These are phyloP conservation scores for Cynodonichthys magdalenae DNA, from an alignment of 2,797 vertebrate genomes.

Conservation along the genomic window DNA sequence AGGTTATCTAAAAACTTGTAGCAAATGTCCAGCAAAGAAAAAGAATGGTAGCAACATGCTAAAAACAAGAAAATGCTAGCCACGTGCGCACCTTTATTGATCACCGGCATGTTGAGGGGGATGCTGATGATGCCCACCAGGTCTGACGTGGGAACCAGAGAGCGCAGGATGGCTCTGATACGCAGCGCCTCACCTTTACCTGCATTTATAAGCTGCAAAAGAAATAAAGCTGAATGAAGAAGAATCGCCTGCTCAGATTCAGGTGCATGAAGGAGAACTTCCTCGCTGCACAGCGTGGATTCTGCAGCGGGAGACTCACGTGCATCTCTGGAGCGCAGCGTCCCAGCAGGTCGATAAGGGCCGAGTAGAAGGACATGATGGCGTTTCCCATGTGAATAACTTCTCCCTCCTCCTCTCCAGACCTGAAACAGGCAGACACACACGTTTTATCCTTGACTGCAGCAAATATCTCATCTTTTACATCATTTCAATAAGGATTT, in stretches of 20 bases:
- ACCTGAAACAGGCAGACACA: constrained; percentile 66
- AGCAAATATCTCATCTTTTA: not conserved
- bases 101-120: constrained; percentile 89
- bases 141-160: constrained; percentile 94
- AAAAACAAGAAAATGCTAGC: too few relatives aligned
- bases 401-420: constrained; percentile 88
- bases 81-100: constrained; percentile 89
- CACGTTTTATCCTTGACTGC: not conserved
- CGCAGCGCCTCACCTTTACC: constrained; percentile 97
- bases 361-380: constrained; percentile 99
- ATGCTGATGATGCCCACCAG: constrained; percentile 98
- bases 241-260: too few relatives aligned
- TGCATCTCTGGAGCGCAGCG: constrained; percentile 99
- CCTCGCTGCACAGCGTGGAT: not conserved
- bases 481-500: too few relatives aligned
- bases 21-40: too few relatives aligned
- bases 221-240: not conserved
- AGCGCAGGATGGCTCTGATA: constrained; percentile 96
- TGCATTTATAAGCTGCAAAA: constrained; percentile 92
- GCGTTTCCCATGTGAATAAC: constrained; percentile 96
- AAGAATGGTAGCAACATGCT: too few relatives aligned
- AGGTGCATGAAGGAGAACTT: too few relatives aligned
- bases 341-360: constrained; percentile 96
- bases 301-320: constrained; percentile 78
- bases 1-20: too few relatives aligned